Conservation (phyloP, 2,113 vertebrate genomes). For the Cavia porcellus region DNA sequence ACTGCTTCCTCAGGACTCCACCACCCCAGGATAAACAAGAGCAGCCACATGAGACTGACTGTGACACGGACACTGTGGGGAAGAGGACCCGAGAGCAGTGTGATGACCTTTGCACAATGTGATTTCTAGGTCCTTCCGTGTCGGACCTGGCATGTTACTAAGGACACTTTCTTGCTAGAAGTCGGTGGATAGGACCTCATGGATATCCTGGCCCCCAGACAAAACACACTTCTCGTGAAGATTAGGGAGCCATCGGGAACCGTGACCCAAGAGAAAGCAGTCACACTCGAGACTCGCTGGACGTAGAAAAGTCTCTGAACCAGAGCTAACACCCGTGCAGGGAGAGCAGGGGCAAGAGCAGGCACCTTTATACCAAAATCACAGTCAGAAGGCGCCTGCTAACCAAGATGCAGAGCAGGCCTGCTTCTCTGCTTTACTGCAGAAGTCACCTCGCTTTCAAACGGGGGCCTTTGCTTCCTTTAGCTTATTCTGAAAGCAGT, state of each 20-base stretch:
- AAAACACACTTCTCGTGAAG: background rate
- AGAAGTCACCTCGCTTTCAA: background rate
- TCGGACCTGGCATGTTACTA: background rate
- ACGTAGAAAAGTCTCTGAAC: background rate
- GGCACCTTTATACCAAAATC: background rate
- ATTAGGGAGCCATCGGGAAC: background rate
- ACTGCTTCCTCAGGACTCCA: background rate
- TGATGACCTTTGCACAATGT: too few species aligned
- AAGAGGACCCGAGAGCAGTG: background rate
- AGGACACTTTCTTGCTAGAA: background rate
- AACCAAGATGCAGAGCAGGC: background rate
- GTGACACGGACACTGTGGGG: background rate
- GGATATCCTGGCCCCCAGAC: background rate
- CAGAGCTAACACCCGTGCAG: background rate
- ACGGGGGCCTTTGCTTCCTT: background rate
- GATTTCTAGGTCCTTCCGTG: background rate
- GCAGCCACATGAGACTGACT: background rate
- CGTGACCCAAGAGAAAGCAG: background rate
- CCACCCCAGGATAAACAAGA: background rate
- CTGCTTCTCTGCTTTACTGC: background rate
- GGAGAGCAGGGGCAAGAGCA: accelerated
- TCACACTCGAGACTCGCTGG: background rate
- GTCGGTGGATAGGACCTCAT: background rate
- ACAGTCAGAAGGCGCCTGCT: background rate
- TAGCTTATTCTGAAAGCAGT: background rate